phyloP scores from a whole-genome alignment of 2,797 vertebrate species.

The Taeniopygia guttata region DNA sequence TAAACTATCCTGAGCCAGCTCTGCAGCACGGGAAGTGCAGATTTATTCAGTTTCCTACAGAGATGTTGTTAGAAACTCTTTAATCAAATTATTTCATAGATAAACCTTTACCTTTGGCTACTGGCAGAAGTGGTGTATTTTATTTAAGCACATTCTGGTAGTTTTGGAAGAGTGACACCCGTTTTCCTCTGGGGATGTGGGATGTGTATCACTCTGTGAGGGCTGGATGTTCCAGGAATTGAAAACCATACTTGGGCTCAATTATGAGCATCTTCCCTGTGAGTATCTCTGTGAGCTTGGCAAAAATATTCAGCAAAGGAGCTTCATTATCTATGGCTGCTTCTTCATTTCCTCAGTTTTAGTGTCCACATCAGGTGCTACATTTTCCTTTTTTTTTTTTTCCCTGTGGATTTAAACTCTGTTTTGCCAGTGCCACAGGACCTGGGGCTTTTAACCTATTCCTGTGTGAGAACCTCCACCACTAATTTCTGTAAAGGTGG shows the following conservation, averaged over 20 bases:
- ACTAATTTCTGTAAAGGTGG: not conserved
- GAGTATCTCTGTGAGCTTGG: not conserved
- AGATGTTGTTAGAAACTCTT: constrained; percentile 63
- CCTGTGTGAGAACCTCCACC: not conserved
- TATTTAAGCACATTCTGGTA: not conserved
- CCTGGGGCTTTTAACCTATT: not conserved
- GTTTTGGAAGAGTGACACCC: not conserved
- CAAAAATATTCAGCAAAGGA: not conserved
- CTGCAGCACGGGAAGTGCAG: constrained; percentile 76
- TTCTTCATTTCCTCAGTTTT: not conserved
- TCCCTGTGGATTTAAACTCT: not conserved
- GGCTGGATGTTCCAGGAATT: not conserved
- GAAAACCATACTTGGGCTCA: not conserved
- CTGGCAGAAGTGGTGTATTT: constrained; percentile 42
- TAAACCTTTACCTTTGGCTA: constrained; percentile 59
- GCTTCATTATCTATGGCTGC: not conserved
- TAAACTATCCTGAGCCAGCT: constrained; percentile 54
- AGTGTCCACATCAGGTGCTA: not conserved
- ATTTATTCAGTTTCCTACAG: constrained; percentile 75
- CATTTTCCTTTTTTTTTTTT: not conserved
- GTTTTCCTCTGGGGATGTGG: not conserved
- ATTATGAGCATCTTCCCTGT: not conserved
- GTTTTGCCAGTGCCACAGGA: not conserved
- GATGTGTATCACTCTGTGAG: not conserved
- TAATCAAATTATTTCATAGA: constrained; percentile 27